Evolutionary conservation across 2,797 vertebrate species (phyloP), one percentile per base, ranked within the genome.

Genomic region (Mionectes olivaceus): DNA sequence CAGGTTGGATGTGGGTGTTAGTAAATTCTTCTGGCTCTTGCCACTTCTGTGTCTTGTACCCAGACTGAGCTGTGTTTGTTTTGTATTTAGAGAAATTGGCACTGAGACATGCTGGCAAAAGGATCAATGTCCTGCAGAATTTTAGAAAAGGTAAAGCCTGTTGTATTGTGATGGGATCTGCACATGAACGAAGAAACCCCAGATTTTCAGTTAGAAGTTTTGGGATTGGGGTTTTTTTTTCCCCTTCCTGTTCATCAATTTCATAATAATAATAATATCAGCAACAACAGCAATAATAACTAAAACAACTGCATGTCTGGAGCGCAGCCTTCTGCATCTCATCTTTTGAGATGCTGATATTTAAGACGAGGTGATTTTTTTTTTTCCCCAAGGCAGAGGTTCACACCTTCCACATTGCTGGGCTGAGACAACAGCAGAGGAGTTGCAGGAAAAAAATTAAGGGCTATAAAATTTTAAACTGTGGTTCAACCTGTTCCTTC

Each of bases 391-490:
- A 30, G 39, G 23, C 30, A 23, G 39, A 61, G 24, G 32, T 70
- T 71, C 44, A 46, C 13, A 1, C 0, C 3, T 67, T 74, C 3
- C 16, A 14, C 2, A 0, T 53, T 2, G 2, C 27, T 43, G 59
- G 13, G 28, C 44, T 89, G 33, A 59, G 56, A 11, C 12, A 33
- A 47, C 28, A 73, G 63, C 33, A 73, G 35, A 57, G 13, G 19
- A 43, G 7, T 17, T 69, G 13, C 61, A 75, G 43, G 24, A 17
- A 55, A 69, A 41, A 28, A 53, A 63, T 3, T 3, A 32, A 60
- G 27, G 23, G 43, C 57, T 71, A 32, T 14, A 35, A 30, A 69
- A 22, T 76, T 91, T 68, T 53, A 32, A 81, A 53, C 13, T 37
- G 19, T 50, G 49, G 11, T 71, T 81, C 6, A 19, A 44, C 24